Percentiles rank a stretch among this genome's conserved stretches.
These are phyloP conservation scores for Epizoanthus illoricatus DNA, from an alignment of 92 coral and sea anemone genomes.

Conservation along the genomic window DNA sequence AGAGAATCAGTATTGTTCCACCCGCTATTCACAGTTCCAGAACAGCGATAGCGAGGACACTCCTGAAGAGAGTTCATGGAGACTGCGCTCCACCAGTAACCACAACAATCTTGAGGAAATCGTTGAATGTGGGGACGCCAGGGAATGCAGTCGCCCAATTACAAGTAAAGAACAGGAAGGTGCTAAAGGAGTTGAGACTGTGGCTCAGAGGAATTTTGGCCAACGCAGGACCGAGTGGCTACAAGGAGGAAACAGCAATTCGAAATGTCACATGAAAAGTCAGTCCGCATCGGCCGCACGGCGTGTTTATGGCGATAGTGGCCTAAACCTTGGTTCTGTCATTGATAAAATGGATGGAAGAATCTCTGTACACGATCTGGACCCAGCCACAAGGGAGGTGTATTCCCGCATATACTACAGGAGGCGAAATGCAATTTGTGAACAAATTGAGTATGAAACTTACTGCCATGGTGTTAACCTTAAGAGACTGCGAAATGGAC, in stretches of 20 bases:
- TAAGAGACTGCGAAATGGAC: constrained; percentile 12
- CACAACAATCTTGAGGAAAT: background rate
- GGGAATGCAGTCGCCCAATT: background rate
- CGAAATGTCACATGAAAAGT: background rate
- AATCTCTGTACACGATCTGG: constrained; percentile 16
- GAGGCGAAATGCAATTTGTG: constrained; percentile 29
- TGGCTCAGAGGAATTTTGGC: constrained; percentile 1
- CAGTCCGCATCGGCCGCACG: too few relatives aligned
- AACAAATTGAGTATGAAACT: constrained; percentile 3
- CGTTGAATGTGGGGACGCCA: background rate
- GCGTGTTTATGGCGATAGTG: background rate
- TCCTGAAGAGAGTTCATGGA: background rate
- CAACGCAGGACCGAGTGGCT: background rate
- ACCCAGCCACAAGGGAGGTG: background rate
- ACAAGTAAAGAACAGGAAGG: background rate
- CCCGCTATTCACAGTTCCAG: background rate
- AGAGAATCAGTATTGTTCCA: background rate
- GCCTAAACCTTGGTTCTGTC: background rate
- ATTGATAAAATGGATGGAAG: background rate
- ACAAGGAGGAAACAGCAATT: too few relatives aligned
- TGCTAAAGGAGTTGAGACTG: constrained; percentile 4
- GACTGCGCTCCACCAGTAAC: too few relatives aligned
- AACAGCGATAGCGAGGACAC: background rate
- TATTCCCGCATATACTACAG: constrained; percentile 21
- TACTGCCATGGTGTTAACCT: constrained; percentile 20